Base-by-base conservation (phyloP, 2,797 vertebrate genomes). In the Rhinophrynus dorsalis region DNA sequence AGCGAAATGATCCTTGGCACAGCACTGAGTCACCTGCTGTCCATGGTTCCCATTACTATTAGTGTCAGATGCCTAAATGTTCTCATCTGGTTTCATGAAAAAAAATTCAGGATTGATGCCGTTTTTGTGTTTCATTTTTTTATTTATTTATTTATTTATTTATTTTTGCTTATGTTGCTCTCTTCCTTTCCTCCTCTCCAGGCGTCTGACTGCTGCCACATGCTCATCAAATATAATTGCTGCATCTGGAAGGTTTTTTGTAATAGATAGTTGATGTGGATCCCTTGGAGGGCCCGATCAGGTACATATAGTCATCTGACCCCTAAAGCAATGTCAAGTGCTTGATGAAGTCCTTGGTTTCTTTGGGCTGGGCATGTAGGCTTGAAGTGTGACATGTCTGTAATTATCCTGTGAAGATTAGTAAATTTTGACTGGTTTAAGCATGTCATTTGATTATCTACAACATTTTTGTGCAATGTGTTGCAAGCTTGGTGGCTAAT, bases 221-320 rank as follows among this genome's bases (percentile, higher is more conserved):
- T 79, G 80, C 78, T 79, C 79, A 81, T 89, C 87, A 91, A 81
- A 77, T 80, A 84, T 90, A 87, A 90, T 87, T 91, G 87, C 83
- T 82, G 78, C 83, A 82, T 85, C 78, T 75, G 78, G 78, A 83
- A 79, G 77, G 77, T 84, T 84, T 79, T 77, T 75, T 77, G 58
- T 85, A 74, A 67, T 82, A 77, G 73, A 72, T 82, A 66, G 75
- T 81, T 15, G 64, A 68, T 79, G 71, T 45, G 8, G 58, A 6
- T 81, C 83, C 83, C 83, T 74, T 44, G 42, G 81, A 85, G 82
- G 79, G 74, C 74, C 75, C 65, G 74, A 74, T 81, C 61, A 2
- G 71, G 67, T 76, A 69, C 82, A 75, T 65, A 75, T 82, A 77
- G 75, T 65, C 79, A 42, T 84, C 77, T 82, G 82, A 82, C 84